Evolutionary conservation across 2,888 invertebrate species (phyloP).

Genomic region (Kuschelorhynchus macadamiae): DNA sequence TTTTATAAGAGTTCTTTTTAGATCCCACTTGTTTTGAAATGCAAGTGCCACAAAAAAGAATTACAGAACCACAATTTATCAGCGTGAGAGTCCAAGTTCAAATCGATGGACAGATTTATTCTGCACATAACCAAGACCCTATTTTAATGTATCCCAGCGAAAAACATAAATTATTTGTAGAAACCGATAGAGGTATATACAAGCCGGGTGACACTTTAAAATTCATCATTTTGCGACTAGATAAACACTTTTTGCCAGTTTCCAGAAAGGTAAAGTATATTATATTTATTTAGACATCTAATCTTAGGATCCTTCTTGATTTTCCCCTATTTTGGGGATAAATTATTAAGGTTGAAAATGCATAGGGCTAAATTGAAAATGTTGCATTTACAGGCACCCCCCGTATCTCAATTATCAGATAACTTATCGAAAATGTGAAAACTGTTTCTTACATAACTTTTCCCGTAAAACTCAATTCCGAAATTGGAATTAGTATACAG

Average conservation of each 20-base stretch:
- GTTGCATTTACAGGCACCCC: no score
- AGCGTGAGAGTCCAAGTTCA: constrained; percentile 61
- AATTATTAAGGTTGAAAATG: no score
- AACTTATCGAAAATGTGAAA: no score
- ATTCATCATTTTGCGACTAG: constrained; percentile 70
- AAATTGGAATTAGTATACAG: no score
- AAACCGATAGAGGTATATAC: constrained; percentile 73
- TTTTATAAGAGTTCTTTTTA: no score
- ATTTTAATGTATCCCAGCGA: constrained; percentile 66
- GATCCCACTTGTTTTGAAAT: constrained; percentile 65
- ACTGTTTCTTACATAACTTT: no score
- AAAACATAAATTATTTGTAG: constrained; percentile 69
- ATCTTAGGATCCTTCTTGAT: no score
- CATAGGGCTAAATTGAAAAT: no score
- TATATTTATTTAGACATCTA: no score
- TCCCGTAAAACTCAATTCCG: no score
- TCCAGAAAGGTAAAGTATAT: constrained; percentile 55
- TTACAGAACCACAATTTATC: constrained; percentile 60
- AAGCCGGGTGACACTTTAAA: constrained; percentile 73
- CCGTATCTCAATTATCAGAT: no score
- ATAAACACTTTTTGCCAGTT: constrained; percentile 70
- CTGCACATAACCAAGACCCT: constrained; percentile 63
- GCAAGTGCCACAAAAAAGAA: constrained; percentile 55
- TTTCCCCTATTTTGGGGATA: no score
- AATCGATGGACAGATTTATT: constrained; percentile 58